Percentiles rank a stretch among this genome's conserved stretches.
Evolutionary conservation across 2,888 invertebrate genomes (phyloP).

Genomic region (Lutraria lutraria): DNA sequence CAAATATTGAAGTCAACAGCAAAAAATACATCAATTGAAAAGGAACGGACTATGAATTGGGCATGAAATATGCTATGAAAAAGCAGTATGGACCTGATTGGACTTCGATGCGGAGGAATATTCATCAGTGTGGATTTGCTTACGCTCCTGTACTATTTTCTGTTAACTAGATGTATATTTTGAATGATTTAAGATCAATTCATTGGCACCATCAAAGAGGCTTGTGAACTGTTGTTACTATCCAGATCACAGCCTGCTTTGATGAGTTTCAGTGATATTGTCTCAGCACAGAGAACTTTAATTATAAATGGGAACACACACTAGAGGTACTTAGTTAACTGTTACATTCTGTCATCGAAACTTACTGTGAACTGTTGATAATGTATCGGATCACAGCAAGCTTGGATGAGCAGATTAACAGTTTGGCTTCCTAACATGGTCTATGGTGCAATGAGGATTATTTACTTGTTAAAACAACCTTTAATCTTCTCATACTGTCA

Average conservation of each 20-base stretch:
- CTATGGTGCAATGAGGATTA: not conserved
- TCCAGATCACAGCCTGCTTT: constrained; percentile 72
- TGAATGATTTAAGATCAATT: not conserved
- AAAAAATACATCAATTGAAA: not conserved
- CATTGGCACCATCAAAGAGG: constrained; percentile 44
- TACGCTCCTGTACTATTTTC: no score
- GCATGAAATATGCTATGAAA: not conserved
- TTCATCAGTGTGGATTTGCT: no score
- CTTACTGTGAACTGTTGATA: constrained; percentile 43
- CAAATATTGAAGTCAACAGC: not conserved
- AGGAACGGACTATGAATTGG: not conserved
- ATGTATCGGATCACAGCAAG: constrained; percentile 37
- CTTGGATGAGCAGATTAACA: constrained; percentile 37
- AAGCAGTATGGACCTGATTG: not conserved
- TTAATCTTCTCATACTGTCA: no score
- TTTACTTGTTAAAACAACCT: no score
- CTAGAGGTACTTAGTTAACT: not conserved
- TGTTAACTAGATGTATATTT: no score
- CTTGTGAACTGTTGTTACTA: constrained; percentile 45
- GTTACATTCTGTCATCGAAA: constrained; percentile 45
- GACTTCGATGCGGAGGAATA: not conserved
- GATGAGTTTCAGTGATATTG: constrained; percentile 56
- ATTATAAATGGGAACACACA: not conserved
- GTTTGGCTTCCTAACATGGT: not conserved
- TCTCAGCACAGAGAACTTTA: not conserved